Evolutionary conservation across 2,797 vertebrate genomes (phyloP).

Genomic region (Molossus alvarezi): DNA sequence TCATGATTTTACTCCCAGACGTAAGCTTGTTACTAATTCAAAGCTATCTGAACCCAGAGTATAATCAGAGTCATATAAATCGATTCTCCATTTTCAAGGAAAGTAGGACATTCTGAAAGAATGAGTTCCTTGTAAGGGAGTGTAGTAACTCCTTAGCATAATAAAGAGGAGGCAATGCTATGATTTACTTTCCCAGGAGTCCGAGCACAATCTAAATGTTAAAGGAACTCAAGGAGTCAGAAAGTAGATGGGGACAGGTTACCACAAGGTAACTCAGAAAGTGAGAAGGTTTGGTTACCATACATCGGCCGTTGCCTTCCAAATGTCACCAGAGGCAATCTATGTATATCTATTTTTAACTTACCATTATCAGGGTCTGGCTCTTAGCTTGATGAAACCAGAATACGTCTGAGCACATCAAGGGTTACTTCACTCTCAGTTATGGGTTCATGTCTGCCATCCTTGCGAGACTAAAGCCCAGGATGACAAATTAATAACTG

Average conservation of each 20-base stretch:
- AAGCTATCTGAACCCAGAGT: background rate
- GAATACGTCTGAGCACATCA: background rate
- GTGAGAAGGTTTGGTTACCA: background rate
- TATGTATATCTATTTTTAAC: background rate
- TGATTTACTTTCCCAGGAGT: background rate
- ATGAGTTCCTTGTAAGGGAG: background rate
- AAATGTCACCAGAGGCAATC: background rate
- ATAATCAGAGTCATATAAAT: background rate
- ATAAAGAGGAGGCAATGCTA: background rate
- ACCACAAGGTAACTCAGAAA: background rate
- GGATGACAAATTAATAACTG: background rate
- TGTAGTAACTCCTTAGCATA: background rate
- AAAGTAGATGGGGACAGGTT: too few species aligned
- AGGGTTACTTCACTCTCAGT: background rate
- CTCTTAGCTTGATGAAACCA: background rate
- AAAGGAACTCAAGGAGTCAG: background rate
- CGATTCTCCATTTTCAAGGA: background rate
- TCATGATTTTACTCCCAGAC: background rate
- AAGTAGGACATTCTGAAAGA: background rate
- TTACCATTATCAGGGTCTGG: background rate
- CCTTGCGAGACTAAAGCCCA: background rate
- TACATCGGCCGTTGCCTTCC: too few species aligned
- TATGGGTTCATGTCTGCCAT: background rate
- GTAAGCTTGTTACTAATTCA: background rate
- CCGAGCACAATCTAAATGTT: background rate